Conservation (phyloP, 2,113 vertebrate species). For the Brachirus orientalis region DNA sequence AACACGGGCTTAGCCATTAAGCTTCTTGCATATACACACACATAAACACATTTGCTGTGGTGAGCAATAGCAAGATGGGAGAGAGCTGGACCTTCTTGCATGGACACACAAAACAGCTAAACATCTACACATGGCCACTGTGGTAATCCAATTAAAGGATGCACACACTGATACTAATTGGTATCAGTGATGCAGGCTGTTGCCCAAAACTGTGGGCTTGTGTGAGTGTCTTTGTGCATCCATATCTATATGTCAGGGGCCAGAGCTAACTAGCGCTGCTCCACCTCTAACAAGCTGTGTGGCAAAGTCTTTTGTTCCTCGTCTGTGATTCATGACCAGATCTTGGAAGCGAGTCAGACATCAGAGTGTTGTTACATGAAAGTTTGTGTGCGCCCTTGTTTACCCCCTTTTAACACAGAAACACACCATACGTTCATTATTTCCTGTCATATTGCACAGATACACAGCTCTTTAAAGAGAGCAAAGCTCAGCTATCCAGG, state of each 20-base stretch:
- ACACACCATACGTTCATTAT: slow-evolving; percentile 21
- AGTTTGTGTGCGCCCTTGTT: slow-evolving; percentile 15
- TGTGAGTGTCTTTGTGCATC: slow-evolving; percentile 22
- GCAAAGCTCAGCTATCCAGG: not conserved
- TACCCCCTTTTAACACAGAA: slow-evolving; percentile 14
- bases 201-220: slow-evolving; percentile 4
- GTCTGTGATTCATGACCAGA: slow-evolving; percentile 39
- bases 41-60: slow-evolving; percentile 39
- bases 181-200: slow-evolving; percentile 9
- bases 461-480: not conserved
- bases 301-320: slow-evolving; percentile 46
- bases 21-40: slow-evolving; percentile 39
- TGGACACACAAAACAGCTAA: slow-evolving; percentile 39
- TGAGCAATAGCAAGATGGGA: slow-evolving; percentile 16
- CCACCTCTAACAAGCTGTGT: slow-evolving; percentile 38
- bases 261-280: slow-evolving; percentile 37
- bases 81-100: slow-evolving; percentile 19
- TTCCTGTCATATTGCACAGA: slow-evolving; percentile 20
- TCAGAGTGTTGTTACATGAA: slow-evolving; percentile 28
- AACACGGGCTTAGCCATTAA: slow-evolving; percentile 72
- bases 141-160: slow-evolving; percentile 66
- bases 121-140: slow-evolving; percentile 47
- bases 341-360: slow-evolving; percentile 37
- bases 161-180: slow-evolving; percentile 25
- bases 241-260: slow-evolving; percentile 38